phyloP scores from a whole-genome alignment of 2,888 invertebrate genomes.

The Emmelina monodactyla region DNA sequence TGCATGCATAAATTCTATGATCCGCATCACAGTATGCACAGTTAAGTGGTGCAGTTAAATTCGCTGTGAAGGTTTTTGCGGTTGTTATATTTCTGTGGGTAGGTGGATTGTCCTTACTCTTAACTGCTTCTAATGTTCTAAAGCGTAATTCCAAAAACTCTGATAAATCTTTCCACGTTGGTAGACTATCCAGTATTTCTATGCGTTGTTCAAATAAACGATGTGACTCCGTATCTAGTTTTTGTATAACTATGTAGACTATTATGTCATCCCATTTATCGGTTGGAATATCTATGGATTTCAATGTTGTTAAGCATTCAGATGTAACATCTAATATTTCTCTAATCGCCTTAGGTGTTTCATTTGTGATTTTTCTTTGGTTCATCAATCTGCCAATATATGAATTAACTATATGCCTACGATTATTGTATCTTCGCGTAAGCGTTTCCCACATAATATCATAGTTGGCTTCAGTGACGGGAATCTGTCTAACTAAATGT shows the following conservation, averaged over 20 bases:
- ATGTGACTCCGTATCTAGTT: slow-evolving; percentile 12
- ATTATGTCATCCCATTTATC: slow-evolving; percentile 12
- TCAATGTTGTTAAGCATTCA: slow-evolving; percentile 8
- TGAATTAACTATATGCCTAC: slow-evolving; percentile 14
- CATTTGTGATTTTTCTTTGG: slow-evolving; percentile 9
- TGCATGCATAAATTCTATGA: slow-evolving; percentile 12
- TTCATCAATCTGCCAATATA: slow-evolving; percentile 15
- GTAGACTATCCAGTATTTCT: neutral
- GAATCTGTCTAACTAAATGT: slow-evolving; percentile 12
- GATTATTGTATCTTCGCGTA: slow-evolving; percentile 15
- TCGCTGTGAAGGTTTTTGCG: slow-evolving; percentile 8
- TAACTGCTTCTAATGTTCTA: slow-evolving; percentile 9
- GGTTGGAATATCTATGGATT: slow-evolving; percentile 9
- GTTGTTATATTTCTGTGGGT: slow-evolving; percentile 3
- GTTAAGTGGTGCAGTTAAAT: slow-evolving; percentile 3
- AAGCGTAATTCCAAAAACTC: slow-evolving; percentile 11
- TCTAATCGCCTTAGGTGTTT: slow-evolving; percentile 11
- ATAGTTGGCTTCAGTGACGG: slow-evolving; percentile 15
- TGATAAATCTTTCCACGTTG: slow-evolving; percentile 10
- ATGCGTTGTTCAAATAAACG: slow-evolving; percentile 9
- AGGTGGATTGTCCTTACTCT: slow-evolving; percentile 1
- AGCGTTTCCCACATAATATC: slow-evolving; percentile 15
- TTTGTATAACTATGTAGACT: slow-evolving; percentile 9
- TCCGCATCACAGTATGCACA: slow-evolving; percentile 9
- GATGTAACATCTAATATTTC: slow-evolving; percentile 13